Conservation (phyloP, 1,140 invertebrate species). For the Magallana gigas region DNA sequence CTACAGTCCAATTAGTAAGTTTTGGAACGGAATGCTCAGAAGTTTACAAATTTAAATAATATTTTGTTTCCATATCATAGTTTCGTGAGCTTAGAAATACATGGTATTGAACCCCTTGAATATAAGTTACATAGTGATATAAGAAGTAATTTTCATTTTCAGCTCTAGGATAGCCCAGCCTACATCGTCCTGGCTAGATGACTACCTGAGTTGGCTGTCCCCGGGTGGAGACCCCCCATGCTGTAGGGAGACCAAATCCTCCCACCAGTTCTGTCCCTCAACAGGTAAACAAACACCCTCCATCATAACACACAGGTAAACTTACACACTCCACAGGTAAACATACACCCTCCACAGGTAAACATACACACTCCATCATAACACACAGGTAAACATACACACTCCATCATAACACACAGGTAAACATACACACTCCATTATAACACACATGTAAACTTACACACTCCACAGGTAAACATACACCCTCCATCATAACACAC, state of each 20-base stretch:
- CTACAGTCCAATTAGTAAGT: constrained; percentile 82
- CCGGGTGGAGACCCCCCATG: constrained; percentile 75
- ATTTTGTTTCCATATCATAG: no score
- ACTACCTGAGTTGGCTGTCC: constrained; percentile 92
- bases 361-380: no score
- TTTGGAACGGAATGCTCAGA: no score
- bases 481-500: no score
- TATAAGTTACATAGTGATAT: no score
- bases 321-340: no score
- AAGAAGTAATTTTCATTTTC: constrained; percentile 46
- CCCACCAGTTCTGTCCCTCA: constrained; percentile 77
- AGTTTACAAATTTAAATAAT: no score
- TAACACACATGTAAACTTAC: no score
- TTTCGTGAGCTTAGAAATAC: no score
- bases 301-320: neutral
- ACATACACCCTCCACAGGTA: no score
- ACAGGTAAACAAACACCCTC: constrained; percentile 53
- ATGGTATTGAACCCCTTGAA: no score
- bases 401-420: neutral
- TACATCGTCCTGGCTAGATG: constrained; percentile 94
- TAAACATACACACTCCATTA: neutral
- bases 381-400: neutral
- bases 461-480: no score
- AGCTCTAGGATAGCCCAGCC: constrained; percentile 89
- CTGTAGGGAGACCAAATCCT: constrained; percentile 75